These are phyloP conservation scores for Mya arenaria DNA, from an alignment of 1,140 invertebrate genomes.

Conservation along the genomic window DNA sequence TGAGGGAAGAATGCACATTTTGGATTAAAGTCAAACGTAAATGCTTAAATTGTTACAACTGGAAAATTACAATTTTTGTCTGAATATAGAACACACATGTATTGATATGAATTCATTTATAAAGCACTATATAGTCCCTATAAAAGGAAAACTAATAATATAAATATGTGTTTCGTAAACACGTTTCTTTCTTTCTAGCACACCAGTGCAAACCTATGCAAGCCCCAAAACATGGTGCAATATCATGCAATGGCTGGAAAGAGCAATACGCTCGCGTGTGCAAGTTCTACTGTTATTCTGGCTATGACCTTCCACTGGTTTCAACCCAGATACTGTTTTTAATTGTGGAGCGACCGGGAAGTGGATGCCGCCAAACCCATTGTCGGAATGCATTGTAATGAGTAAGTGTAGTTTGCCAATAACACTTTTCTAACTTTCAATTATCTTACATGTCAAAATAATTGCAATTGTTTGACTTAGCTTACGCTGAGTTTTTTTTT, in stretches of 20 bases:
- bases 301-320: neutral
- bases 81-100: neutral
- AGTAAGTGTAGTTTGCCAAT: neutral
- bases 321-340: neutral
- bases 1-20: slow-evolving; percentile 60
- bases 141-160: neutral
- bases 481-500: neutral
- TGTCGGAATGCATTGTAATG: neutral
- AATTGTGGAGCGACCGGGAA: slow-evolving; percentile 4
- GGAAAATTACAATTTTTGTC: neutral
- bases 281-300: neutral
- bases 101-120: neutral
- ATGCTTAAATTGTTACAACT: neutral
- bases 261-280: neutral
- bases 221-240: neutral
- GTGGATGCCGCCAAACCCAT: neutral
- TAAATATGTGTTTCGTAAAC: neutral
- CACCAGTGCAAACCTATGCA: neutral
- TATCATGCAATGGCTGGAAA: slow-evolving; percentile 1
- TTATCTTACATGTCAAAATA: neutral
- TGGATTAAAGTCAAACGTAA: slow-evolving; percentile 61
- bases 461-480: neutral
- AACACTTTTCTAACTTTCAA: neutral
- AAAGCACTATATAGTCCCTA: neutral
- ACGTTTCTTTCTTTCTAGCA: neutral